Evolutionary conservation across 2,888 invertebrate species (phyloP).

Genomic region (Drepanosiphum platanoidis): DNA sequence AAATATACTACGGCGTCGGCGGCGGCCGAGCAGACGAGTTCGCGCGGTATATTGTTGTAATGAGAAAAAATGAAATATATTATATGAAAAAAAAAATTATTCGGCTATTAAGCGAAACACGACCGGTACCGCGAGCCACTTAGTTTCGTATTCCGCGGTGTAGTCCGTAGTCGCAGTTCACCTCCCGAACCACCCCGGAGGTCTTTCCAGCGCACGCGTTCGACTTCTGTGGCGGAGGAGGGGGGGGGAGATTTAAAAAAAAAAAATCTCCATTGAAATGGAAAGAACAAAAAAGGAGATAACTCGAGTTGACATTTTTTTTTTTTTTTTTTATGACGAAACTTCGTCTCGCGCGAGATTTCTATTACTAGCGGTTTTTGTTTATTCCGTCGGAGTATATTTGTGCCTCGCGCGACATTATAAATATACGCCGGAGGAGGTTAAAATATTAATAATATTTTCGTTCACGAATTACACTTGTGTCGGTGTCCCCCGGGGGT

Average conservation of each 20-base stretch:
- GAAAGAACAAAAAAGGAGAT: constrained; percentile 1
- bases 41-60: constrained; percentile 24
- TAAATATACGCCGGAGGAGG: constrained; percentile 16
- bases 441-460: constrained; percentile 51
- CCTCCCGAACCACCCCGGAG: background rate
- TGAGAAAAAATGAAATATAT: no score
- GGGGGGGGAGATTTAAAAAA: background rate
- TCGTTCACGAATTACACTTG: constrained; percentile 38
- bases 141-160: constrained; percentile 53
- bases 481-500: constrained; percentile 23
- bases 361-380: constrained; percentile 43
- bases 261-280: constrained; percentile 34
- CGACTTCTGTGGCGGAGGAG: background rate
- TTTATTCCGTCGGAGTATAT: constrained; percentile 38
- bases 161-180: background rate
- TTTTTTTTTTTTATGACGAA: constrained; percentile 49
- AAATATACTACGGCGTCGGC: no score
- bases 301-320: constrained; percentile 11
- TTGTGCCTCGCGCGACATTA: constrained; percentile 13
- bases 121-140: no score
- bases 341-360: constrained; percentile 51
- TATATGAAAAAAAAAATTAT: constrained; percentile 31
- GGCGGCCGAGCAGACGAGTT: constrained; percentile 46
- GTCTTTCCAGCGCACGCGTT: background rate
- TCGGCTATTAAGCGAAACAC: constrained; percentile 41